phyloP scores from a whole-genome alignment of 2,797 vertebrate genomes.

The Heliangelus exortis region DNA sequence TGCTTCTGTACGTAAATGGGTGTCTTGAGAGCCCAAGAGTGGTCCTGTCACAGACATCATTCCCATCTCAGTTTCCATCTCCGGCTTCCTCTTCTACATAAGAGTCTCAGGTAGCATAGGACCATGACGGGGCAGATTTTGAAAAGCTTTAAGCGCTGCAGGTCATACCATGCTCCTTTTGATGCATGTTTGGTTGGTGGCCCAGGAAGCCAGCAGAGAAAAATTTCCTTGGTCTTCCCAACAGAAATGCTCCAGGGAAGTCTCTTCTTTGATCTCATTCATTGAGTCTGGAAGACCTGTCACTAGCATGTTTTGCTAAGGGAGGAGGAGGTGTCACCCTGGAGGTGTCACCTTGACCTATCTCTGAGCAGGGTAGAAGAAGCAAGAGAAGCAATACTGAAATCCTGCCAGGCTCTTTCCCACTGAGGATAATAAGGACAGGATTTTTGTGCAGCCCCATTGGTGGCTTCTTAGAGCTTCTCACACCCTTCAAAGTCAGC shows the following conservation, averaged over 20 bases:
- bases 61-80: not conserved
- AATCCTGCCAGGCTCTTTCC: not conserved
- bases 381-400: not conserved
- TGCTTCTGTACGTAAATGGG: not conserved
- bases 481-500: not conserved
- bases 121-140: not conserved
- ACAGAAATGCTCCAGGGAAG: not conserved
- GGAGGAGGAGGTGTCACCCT: not conserved
- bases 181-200: not conserved
- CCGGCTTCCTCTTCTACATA: not conserved
- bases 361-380: not conserved
- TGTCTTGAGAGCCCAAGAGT: not conserved
- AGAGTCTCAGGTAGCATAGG: not conserved
- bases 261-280: not conserved
- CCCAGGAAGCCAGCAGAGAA: not conserved
- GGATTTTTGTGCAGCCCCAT: not conserved
- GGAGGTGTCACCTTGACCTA: not conserved
- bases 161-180: fast-evolving
- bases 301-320: not conserved
- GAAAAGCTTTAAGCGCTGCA: not conserved
- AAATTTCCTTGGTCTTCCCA: not conserved
- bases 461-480: not conserved
- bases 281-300: not conserved
- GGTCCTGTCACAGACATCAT: not conserved
- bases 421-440: not conserved